Evolutionary conservation across 2,888 invertebrate genomes (phyloP).

Genomic region (Cheilosia impressa): DNA sequence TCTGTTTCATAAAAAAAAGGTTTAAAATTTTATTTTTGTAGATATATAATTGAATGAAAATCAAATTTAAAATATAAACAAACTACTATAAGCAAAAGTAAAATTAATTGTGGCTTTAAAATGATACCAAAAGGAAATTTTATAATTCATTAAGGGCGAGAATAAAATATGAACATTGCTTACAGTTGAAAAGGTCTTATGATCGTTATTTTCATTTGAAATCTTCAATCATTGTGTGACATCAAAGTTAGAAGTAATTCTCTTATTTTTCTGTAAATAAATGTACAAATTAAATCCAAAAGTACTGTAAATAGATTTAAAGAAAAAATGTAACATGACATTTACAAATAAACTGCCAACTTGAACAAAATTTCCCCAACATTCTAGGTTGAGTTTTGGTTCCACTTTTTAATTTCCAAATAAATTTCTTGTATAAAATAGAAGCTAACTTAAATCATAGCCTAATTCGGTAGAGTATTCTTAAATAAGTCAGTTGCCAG

Average conservation of each 20-base stretch:
- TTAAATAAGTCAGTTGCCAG: background rate
- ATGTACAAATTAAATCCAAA: slow-evolving; percentile 57
- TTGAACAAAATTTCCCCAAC: slow-evolving; percentile 3
- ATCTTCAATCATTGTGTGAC: background rate
- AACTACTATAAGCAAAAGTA: slow-evolving; percentile 13
- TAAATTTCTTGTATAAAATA: slow-evolving; percentile 13
- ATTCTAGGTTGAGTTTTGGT: slow-evolving; percentile 27
- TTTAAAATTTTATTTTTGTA: slow-evolving; percentile 38
- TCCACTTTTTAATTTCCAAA: slow-evolving; percentile 9
- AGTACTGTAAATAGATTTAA: slow-evolving; percentile 43
- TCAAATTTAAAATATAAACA: slow-evolving; percentile 41
- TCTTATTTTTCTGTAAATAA: slow-evolving; percentile 55
- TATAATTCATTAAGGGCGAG: slow-evolving; percentile 11
- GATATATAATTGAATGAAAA: slow-evolving; percentile 52
- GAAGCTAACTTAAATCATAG: slow-evolving; percentile 25
- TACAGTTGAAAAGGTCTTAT: background rate
- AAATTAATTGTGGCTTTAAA: slow-evolving; percentile 70
- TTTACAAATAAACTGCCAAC: slow-evolving; percentile 53
- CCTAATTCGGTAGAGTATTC: slow-evolving; percentile 24
- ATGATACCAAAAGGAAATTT: slow-evolving; percentile 22
- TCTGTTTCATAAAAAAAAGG: background rate
- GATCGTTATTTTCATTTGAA: background rate
- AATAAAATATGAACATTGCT: slow-evolving; percentile 25
- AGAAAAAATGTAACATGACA: slow-evolving; percentile 12
- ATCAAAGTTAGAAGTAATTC: background rate